A percentile compares a stretch with the other conserved stretches of the same genome.
phyloP scores from a whole-genome alignment of 2,888 invertebrate genomes.

The Pristionchus fissidentatus region DNA sequence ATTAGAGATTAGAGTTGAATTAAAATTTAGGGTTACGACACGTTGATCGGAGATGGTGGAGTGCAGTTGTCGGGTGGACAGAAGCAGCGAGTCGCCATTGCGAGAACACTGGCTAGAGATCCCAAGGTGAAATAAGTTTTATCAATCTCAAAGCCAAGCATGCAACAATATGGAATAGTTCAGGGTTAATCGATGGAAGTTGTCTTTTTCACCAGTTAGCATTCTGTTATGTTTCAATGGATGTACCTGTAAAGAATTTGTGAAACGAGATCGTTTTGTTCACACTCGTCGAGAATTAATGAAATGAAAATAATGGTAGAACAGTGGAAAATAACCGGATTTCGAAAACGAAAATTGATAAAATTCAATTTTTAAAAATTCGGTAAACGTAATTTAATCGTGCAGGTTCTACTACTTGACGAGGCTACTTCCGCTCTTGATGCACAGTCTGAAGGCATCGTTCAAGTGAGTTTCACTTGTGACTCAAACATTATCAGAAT shows the following conservation, averaged over 20 bases:
- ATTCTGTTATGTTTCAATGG: background rate
- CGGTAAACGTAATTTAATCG: background rate
- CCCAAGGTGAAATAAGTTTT: constrained; percentile 52
- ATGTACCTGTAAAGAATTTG: background rate
- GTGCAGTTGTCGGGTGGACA: constrained; percentile 72
- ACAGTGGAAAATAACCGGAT: background rate
- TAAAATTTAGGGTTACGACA: constrained; percentile 67
- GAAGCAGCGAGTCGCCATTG: constrained; percentile 70
- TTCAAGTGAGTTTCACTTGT: constrained; percentile 80
- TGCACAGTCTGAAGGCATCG: constrained; percentile 84
- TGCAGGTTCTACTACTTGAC: constrained; percentile 79
- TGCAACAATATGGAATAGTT: background rate
- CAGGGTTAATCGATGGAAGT: background rate
- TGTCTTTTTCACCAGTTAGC: too few relatives aligned
- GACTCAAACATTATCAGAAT: background rate
- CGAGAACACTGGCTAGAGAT: constrained; percentile 65
- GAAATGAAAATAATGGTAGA: background rate
- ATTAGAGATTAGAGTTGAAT: background rate
- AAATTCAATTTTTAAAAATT: background rate
- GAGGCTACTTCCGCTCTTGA: constrained; percentile 82
- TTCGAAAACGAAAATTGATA: background rate
- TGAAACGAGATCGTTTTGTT: background rate
- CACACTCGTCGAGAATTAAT: background rate
- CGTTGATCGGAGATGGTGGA: constrained; percentile 72
- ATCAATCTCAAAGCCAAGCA: background rate